Conservation (phyloP, 2,113 vertebrate genomes). For the Daubentonia madagascariensis region DNA sequence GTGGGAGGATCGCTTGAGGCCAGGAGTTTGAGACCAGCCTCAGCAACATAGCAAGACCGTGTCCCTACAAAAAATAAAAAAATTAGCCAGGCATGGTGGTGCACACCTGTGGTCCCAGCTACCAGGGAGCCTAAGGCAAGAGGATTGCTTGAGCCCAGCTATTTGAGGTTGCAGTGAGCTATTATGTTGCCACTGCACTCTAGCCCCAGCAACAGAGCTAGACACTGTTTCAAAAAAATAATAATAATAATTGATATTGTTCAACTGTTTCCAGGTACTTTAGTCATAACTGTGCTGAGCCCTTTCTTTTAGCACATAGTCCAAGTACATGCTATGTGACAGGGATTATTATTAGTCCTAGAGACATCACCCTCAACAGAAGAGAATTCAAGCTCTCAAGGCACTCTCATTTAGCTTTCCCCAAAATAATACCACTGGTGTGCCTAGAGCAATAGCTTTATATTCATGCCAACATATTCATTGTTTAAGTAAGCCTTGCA, state of each 20-base stretch:
- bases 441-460: neutral
- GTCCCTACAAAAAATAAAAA: too few species aligned
- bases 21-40: too few species aligned
- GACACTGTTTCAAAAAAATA: too few species aligned
- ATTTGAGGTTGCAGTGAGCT: too few species aligned
- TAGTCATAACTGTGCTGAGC: neutral
- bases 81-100: too few species aligned
- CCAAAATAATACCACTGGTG: neutral
- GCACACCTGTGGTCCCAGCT: too few species aligned
- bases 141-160: too few species aligned
- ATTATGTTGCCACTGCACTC: too few species aligned
- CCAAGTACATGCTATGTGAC: neutral
- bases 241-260: neutral
- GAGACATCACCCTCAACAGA: neutral
- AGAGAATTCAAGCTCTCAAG: neutral
- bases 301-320: neutral
- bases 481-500: neutral
- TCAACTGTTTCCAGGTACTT: neutral
- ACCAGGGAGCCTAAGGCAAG: too few species aligned
- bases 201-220: too few species aligned
- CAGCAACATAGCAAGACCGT: too few species aligned
- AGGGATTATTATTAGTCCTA: neutral
- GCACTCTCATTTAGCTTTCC: neutral
- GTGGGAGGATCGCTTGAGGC: too few species aligned
- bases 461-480: neutral